phyloP scores from a whole-genome alignment of 2,113 vertebrate species.

The Ciconia stormi region DNA sequence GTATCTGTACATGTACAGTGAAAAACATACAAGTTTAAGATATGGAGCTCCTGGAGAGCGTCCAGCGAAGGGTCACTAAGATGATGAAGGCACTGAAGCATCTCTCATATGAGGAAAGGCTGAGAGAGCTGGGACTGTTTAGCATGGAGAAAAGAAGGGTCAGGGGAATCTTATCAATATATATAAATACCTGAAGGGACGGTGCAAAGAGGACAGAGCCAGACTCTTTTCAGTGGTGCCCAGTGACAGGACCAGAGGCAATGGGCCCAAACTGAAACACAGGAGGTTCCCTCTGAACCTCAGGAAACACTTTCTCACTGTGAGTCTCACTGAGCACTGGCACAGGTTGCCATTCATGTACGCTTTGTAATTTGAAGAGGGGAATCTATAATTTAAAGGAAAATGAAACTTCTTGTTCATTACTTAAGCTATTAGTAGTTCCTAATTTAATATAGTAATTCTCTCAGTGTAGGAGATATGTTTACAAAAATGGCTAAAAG shows the following conservation, averaged over 20 bases:
- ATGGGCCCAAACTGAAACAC: not conserved
- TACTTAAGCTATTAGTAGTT: not conserved
- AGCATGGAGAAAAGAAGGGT: not conserved
- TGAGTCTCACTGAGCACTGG: not conserved
- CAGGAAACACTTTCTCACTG: not conserved
- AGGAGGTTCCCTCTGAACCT: not conserved
- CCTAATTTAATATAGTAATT: not conserved
- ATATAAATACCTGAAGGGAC: not conserved
- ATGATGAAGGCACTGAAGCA: not conserved
- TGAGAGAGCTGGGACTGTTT: not conserved
- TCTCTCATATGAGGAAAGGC: not conserved
- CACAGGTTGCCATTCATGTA: not conserved
- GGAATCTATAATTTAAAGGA: not conserved
- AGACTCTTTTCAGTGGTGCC: not conserved
- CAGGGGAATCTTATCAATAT: not conserved
- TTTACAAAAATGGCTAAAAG: not conserved
- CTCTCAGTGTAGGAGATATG: not conserved
- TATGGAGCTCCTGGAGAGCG: not conserved
- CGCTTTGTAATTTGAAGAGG: not conserved
- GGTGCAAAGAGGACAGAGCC: not conserved
- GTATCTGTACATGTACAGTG: not conserved
- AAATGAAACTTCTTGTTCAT: not conserved
- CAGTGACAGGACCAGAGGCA: not conserved
- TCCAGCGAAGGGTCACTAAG: not conserved
- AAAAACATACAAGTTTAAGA: not conserved